These are phyloP conservation scores for Zaprionus capensis DNA, from an alignment of 1,140 invertebrate species.

Conservation along the genomic window DNA sequence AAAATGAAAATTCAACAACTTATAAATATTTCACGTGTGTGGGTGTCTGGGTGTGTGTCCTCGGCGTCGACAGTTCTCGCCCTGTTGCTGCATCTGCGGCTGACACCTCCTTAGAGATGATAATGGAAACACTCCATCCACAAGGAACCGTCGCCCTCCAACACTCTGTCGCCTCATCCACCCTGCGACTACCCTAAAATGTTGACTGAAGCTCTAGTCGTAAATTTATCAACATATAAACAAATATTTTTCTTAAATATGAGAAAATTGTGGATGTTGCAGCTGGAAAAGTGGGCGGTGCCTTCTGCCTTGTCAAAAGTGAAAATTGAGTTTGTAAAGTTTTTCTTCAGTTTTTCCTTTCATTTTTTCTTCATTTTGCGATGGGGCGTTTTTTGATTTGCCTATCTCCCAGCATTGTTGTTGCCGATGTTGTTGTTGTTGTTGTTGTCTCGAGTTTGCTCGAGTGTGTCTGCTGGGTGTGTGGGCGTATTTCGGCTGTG, in stretches of 20 bases:
- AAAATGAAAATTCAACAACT: slow-evolving; percentile 78
- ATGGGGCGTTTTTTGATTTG: slow-evolving; percentile 39
- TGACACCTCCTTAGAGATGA: slow-evolving; percentile 66
- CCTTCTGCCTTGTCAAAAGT: slow-evolving; percentile 62
- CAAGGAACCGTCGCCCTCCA: neutral
- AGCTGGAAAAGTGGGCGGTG: slow-evolving; percentile 59
- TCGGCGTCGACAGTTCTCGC: slow-evolving; percentile 37
- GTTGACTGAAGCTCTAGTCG: slow-evolving; percentile 45
- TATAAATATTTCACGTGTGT: slow-evolving; percentile 61
- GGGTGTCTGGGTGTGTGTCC: slow-evolving; percentile 23
- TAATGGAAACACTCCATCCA: slow-evolving; percentile 47
- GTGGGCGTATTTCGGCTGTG: slow-evolving; percentile 38
- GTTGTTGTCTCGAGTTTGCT: slow-evolving; percentile 29
- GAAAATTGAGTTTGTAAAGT: slow-evolving; percentile 79
- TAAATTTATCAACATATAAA: slow-evolving; percentile 79
- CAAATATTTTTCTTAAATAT: slow-evolving; percentile 82
- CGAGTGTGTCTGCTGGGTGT: slow-evolving; percentile 58
- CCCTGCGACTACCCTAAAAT: slow-evolving; percentile 12
- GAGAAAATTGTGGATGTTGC: slow-evolving; percentile 62
- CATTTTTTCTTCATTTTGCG: slow-evolving; percentile 32
- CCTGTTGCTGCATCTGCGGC: slow-evolving; percentile 45
- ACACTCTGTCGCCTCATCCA: neutral
- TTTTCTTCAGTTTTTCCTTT: slow-evolving; percentile 43
- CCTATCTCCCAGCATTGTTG: slow-evolving; percentile 16
- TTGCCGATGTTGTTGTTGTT: slow-evolving; percentile 17